phyloP scores from a whole-genome alignment of 2,113 vertebrate genomes.

The Crotophaga sulcirostris region DNA sequence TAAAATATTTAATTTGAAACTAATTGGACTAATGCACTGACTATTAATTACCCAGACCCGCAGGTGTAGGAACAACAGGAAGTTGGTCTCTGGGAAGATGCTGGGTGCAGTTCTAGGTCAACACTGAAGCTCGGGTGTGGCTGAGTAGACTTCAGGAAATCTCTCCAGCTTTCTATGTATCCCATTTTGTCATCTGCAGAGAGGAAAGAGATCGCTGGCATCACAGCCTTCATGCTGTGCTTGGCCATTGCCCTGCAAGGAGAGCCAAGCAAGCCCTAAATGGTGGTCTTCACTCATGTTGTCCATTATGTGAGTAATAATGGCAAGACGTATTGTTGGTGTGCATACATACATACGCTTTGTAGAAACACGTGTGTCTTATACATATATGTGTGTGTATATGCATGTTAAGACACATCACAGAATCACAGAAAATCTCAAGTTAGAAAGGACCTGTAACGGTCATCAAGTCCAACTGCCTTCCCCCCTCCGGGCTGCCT shows the following conservation, averaged over 20 bases:
- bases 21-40: neutral
- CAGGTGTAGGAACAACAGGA: neutral
- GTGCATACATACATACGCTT: rapidly evolving
- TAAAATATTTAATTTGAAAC: conserved; percentile 15
- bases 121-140: neutral
- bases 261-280: neutral
- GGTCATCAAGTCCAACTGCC: neutral
- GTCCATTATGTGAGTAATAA: too few species aligned
- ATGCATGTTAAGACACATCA: neutral
- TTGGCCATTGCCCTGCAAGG: neutral
- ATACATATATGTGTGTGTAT: rapidly evolving
- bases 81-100: neutral
- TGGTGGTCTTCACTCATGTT: neutral
- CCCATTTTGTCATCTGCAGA: neutral
- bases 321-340: neutral
- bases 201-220: neutral
- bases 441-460: neutral
- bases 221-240: neutral
- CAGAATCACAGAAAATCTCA: neutral
- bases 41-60: neutral
- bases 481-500: neutral
- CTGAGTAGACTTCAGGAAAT: neutral
- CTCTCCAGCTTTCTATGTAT: neutral
- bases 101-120: neutral
- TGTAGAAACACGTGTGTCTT: rapidly evolving